phyloP scores from a whole-genome alignment of 2,888 invertebrate species.

The Hemicrepidius hirtus region DNA sequence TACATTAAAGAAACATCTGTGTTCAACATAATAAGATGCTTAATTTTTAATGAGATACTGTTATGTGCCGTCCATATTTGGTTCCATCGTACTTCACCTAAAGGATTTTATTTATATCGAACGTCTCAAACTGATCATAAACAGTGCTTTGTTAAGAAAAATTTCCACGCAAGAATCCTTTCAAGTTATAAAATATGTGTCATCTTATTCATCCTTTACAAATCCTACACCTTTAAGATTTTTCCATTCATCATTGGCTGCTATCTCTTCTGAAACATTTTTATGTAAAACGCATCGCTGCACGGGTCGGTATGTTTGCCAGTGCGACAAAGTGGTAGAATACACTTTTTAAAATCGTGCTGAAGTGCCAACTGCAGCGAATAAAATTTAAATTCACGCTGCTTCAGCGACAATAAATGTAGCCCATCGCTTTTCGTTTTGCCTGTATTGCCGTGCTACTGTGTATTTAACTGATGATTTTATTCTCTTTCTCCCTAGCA shows the following conservation, averaged over 20 bases:
- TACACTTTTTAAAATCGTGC: constrained; percentile 21
- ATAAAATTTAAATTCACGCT: constrained; percentile 10
- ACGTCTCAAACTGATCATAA: constrained; percentile 14
- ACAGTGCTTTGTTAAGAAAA: constrained; percentile 18
- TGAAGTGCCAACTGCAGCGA: constrained; percentile 23
- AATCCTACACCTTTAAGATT: constrained; percentile 18
- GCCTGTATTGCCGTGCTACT: not conserved
- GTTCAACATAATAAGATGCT: not conserved
- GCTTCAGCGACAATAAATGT: constrained; percentile 2
- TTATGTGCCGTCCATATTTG: not conserved
- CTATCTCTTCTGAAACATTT: constrained; percentile 26
- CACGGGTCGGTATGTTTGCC: constrained; percentile 24
- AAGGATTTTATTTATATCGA: constrained; percentile 15
- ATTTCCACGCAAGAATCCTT: constrained; percentile 25
- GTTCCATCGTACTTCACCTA: not conserved
- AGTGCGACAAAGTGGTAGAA: constrained; percentile 21
- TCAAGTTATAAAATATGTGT: constrained; percentile 21
- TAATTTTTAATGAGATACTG: constrained; percentile 6
- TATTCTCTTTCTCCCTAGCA: constrained; percentile 17
- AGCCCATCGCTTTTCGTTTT: not conserved
- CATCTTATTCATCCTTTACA: constrained; percentile 32
- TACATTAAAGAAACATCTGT: constrained; percentile 9
- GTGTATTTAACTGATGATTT: constrained; percentile 22
- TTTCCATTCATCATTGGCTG: constrained; percentile 31
- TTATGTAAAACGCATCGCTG: constrained; percentile 29